Conservation (phyloP, 2,113 vertebrate species). For the Pleuronectes platessa region DNA sequence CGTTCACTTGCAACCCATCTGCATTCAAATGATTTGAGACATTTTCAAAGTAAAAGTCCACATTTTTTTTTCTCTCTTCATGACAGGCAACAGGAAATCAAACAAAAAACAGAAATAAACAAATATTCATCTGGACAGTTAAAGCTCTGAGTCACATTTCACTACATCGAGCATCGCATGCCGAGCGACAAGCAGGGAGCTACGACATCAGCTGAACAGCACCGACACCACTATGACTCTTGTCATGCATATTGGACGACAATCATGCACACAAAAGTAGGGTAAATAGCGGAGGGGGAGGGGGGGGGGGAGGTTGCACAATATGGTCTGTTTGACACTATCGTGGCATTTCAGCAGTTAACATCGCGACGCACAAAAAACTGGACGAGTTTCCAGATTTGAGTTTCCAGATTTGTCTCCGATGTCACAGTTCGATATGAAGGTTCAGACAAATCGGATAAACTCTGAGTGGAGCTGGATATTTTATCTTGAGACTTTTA, state of each 20-base stretch:
- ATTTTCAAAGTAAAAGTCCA: conserved; percentile 52
- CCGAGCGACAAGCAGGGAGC: conserved; percentile 41
- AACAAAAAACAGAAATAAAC: conserved; percentile 44
- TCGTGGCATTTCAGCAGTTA: conserved; percentile 40
- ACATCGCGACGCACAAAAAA: conserved; percentile 11
- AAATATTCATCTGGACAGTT: conserved; percentile 52
- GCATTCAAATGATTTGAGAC: conserved; percentile 45
- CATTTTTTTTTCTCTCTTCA: conserved; percentile 41
- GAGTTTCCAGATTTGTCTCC: conserved; percentile 33
- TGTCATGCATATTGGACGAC: conserved; percentile 70
- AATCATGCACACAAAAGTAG: conserved; percentile 65
- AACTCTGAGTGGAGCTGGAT: conserved; percentile 46
- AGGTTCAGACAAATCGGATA: conserved; percentile 51
- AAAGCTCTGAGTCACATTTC: conserved; percentile 47
- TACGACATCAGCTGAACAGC: conserved; percentile 43
- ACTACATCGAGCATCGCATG: conserved; percentile 63
- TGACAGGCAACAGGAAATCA: conserved; percentile 33
- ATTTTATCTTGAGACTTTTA: conserved; percentile 51
- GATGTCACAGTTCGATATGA: conserved; percentile 52
- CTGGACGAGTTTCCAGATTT: conserved; percentile 41
- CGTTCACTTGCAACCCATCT: conserved; percentile 32
- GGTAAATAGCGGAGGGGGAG: conserved; percentile 49
- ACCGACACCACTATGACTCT: conserved; percentile 48
- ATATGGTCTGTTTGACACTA: conserved; percentile 40
- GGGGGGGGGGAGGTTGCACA: conserved; percentile 48